phyloP scores from a whole-genome alignment of 2,888 invertebrate species.

The Microplitis manilae region DNA sequence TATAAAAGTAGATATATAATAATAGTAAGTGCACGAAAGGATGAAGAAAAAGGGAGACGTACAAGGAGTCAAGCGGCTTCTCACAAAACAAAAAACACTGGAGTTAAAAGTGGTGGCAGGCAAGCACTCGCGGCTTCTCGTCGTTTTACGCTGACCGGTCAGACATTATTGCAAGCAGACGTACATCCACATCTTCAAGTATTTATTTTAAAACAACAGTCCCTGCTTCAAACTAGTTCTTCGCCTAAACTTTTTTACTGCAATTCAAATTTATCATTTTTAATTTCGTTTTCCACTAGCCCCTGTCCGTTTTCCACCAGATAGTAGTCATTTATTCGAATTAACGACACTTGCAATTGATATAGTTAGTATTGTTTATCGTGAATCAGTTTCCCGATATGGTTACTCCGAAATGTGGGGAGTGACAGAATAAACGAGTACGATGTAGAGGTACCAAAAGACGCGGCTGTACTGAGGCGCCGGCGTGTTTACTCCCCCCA shows the following conservation, averaged over 20 bases:
- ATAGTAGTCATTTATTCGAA: no score
- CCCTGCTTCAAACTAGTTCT: slow-evolving; percentile 18
- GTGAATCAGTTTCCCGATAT: not conserved
- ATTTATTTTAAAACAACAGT: not conserved
- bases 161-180: slow-evolving; percentile 30
- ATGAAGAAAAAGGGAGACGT: slow-evolving; percentile 38
- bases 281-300: no score
- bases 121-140: slow-evolving; percentile 37
- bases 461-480: slow-evolving; percentile 67
- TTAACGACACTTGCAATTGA: no score
- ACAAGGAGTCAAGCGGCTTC: slow-evolving; percentile 28
- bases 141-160: slow-evolving; percentile 34
- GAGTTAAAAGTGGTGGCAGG: not conserved
- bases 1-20: slow-evolving; percentile 9
- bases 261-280: no score
- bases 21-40: slow-evolving; percentile 36
- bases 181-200: slow-evolving; percentile 7
- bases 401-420: not conserved
- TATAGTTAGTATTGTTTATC: no score
- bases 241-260: not conserved
- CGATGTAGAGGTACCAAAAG: slow-evolving; percentile 53
- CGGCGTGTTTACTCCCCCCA: slow-evolving; percentile 66
- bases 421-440: not conserved
- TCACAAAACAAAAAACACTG: slow-evolving; percentile 13
- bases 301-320: no score